Base-by-base conservation (phyloP, 2,797 vertebrate genomes). In the Eurystomus glaucurus region DNA sequence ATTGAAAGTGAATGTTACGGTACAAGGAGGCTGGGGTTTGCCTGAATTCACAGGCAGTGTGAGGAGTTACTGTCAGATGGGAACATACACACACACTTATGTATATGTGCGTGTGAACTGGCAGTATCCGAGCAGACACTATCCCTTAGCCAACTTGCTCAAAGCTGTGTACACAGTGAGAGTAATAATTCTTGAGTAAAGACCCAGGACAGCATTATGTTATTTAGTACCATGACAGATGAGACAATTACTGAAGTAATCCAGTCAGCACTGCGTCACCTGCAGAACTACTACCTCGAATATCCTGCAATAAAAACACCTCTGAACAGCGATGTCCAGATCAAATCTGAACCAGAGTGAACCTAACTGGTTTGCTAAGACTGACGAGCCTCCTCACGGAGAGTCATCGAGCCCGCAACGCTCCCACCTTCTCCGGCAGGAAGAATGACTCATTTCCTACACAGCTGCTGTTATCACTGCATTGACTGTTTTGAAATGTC, bases 391-490 rank as follows among this genome's bases (percentile, higher is more conserved):
- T 85, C 57, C 68, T 57, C 58, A 22, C 0, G 0, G 60, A 65
- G 58, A 92, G 66, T 85, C 61, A 95, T 89, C 74, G 66, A 91
- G 83, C 78, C 57, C 11, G 21, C 45, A 68, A 16, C 0, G 65
- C 82, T 96, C 90, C 90, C 95, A 95, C 84, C 82, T 94, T 85
- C 90, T 79, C 95, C 1, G 9, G 70, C 68, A 93, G 96, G 92
- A 92, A 96, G 85, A 88, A 72, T 96, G 92, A 96, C 79, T 96
- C 89, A 94, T 52, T 96, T 97, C 92, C 90, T 69, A 88, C 86
- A 93, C 92, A 96, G 88, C 85, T 92, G 94, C 92, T 94, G 79
- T 92, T 94, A 85, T 84, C 89, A 78, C 83, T 76, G 84, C 85
- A 78, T 26, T 50, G 75, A 75, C 81, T 93, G 91, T 90, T 97